These are phyloP conservation scores for Odontamblyopus lacepedii DNA, from an alignment of 2,797 vertebrate species.

Conservation along the genomic window DNA sequence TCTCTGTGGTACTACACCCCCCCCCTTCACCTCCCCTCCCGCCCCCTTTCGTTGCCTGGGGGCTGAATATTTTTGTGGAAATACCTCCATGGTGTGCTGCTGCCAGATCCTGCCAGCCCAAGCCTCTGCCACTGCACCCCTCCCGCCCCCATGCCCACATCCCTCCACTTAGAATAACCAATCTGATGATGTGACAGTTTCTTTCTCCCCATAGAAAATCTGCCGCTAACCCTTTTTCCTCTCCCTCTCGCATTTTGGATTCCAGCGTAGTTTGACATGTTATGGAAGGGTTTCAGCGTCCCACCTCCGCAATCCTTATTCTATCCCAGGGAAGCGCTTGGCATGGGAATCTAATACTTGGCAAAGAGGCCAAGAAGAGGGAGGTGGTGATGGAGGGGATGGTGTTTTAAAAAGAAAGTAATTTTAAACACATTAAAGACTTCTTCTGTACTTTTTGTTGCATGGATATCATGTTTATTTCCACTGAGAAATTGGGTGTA, in stretches of 20 bases:
- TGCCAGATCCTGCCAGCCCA: conserved; percentile 77
- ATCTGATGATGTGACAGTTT: conserved; percentile 84
- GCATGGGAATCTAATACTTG: conserved; percentile 77
- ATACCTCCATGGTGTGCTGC: conserved; percentile 67
- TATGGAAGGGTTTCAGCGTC: conserved; percentile 80
- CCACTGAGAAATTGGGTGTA: conserved; percentile 24
- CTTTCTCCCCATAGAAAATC: conserved; percentile 77
- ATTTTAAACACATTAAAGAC: conserved; percentile 49
- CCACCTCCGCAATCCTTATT: conserved; percentile 79
- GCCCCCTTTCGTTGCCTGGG: conserved; percentile 70
- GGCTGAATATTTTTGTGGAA: conserved; percentile 81
- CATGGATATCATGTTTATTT: conserved; percentile 40
- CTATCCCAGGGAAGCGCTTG: conserved; percentile 78
- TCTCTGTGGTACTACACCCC: conserved; percentile 26
- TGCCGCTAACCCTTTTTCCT: conserved; percentile 74
- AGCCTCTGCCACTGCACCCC: conserved; percentile 69
- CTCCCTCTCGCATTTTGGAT: conserved; percentile 70
- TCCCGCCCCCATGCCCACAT: conserved; percentile 71
- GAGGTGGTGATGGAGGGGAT: conserved; percentile 51
- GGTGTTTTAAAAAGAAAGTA: conserved; percentile 46
- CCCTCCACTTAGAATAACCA: conserved; percentile 76
- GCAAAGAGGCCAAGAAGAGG: conserved; percentile 62
- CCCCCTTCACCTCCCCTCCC: conserved; percentile 34
- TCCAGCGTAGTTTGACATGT: conserved; percentile 80
- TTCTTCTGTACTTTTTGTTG: conserved; percentile 37